Base-by-base conservation (phyloP, 1,140 invertebrate genomes). In the Achroia grisella region DNA sequence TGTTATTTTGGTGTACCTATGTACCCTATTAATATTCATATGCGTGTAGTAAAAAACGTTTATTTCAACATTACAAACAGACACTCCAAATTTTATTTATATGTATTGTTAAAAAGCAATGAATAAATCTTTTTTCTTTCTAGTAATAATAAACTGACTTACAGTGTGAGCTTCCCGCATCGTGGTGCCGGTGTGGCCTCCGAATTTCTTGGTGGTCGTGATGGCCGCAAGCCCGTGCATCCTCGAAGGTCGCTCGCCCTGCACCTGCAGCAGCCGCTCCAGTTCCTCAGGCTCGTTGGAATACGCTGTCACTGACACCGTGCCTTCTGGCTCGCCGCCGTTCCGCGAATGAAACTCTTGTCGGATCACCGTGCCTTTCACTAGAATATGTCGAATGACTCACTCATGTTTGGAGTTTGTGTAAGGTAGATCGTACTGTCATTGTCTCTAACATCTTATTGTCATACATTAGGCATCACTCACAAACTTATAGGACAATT, bases 321-420 rank as follows among this genome's bases (percentile, higher is more conserved):
- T 87, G 10, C 90, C 90, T 40, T 88, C 87, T 1, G 91, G 91
- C 62, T 89, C 88, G 28, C 89, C 80, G 35, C 90, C 91, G 72
- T 90, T 91, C 59, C 90, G 88, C 34, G 90, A 88, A 65, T 90
- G 90, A 64, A 87, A 89, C 71, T 91, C 88, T 79, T 91, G 87
- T 37, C 84, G 87, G 42, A 91, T 86, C 44, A 91, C 87, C 42
- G 89, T 90, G 44, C 90, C 90, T 87, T 90, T 90, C 68, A 91
- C 91, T 91, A 74, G 47, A 64, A 23, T 23, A 23, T 23, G 17
- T 6, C 17, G 2, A 23, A 2, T 23, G 17, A 23, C 2, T 23
- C 17, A 23, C 6, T 23, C 2, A 23, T 23, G 17, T 23, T 23
- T 23, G 6, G 17, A 23, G 6, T 23, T 23, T 3, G 17, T 23